Percentiles rank a stretch among this genome's conserved stretches.
Evolutionary conservation across 2,113 vertebrate species (phyloP).

Genomic region (Nyctereutes procyonoides): DNA sequence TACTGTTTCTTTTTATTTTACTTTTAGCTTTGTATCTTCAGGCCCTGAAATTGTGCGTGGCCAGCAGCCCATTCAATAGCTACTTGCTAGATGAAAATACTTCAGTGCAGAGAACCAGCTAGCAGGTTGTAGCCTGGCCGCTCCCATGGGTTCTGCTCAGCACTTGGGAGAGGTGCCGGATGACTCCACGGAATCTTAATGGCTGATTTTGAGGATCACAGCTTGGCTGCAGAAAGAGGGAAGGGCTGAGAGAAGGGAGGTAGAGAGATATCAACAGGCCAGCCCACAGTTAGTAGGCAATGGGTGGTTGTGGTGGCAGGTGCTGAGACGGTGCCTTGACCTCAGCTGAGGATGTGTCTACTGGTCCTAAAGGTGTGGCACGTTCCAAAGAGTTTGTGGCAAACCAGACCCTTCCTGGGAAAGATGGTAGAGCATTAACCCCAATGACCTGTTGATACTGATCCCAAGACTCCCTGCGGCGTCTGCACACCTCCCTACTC

Average conservation of each 20-base stretch:
- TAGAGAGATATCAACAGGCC: neutral
- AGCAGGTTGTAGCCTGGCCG: accelerated
- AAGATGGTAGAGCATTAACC: neutral
- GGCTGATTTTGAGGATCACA: neutral
- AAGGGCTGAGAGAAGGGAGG: neutral
- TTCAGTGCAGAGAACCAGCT: neutral
- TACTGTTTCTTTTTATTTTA: neutral
- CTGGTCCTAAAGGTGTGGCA: neutral
- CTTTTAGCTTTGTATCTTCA: neutral
- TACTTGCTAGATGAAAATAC: neutral
- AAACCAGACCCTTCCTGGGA: neutral
- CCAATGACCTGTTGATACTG: neutral
- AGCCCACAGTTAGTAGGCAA: accelerated
- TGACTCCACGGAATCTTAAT: neutral
- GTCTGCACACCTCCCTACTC: neutral
- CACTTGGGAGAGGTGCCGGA: neutral
- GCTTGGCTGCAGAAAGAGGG: neutral
- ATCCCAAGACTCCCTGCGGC: neutral
- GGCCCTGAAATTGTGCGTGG: neutral
- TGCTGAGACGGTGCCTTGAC: accelerated
- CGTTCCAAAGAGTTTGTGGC: neutral
- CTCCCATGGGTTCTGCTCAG: neutral
- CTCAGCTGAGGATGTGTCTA: neutral
- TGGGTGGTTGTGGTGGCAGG: neutral
- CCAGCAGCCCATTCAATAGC: neutral